These are phyloP conservation scores for Sciurus carolinensis DNA, from an alignment of 2,797 vertebrate genomes.

Conservation along the genomic window DNA sequence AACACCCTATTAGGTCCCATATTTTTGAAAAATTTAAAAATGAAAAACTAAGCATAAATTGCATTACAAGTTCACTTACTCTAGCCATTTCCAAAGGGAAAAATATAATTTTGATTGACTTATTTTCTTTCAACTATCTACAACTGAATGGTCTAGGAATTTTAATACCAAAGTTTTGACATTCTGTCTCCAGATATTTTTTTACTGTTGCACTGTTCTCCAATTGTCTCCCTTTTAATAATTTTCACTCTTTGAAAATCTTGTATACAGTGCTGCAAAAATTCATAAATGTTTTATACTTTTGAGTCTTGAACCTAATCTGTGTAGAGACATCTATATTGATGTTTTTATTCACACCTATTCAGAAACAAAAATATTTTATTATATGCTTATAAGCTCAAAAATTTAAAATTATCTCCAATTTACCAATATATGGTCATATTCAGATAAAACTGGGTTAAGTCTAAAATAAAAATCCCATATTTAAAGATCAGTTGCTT, in stretches of 20 bases:
- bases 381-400: background rate
- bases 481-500: background rate
- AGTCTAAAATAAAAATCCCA: background rate
- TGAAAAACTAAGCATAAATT: background rate
- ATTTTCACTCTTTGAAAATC: background rate
- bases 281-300: background rate
- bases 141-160: background rate
- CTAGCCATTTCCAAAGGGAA: background rate
- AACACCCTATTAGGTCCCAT: background rate
- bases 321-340: background rate
- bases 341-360: background rate
- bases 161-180: background rate
- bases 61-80: background rate
- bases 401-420: background rate
- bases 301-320: constrained; percentile 29
- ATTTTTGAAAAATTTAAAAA: background rate
- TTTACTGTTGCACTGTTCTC: background rate
- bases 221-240: background rate
- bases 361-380: constrained; percentile 3
- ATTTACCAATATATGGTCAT: background rate
- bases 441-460: constrained; percentile 10
- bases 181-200: background rate
- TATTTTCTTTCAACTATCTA: constrained; percentile 6
- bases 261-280: background rate
- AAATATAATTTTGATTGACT: constrained; percentile 27